Percentiles rank a stretch among this genome's conserved stretches.
phyloP scores from a whole-genome alignment of 2,113 vertebrate species.

The Pomatorhinus ruficollis region DNA sequence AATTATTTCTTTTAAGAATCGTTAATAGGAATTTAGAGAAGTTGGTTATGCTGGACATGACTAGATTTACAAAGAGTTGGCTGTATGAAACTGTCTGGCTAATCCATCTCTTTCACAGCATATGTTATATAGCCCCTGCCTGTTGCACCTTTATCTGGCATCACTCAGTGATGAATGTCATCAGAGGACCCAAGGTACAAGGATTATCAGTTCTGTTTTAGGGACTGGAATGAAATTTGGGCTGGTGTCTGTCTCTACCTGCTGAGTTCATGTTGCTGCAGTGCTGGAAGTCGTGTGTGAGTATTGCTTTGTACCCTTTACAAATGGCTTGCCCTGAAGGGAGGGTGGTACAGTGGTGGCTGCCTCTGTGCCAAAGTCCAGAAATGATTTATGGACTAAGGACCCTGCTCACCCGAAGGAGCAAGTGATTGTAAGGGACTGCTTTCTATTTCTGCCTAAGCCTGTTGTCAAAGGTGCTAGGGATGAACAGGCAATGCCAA shows the following conservation, averaged over 20 bases:
- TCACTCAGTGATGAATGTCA: not conserved
- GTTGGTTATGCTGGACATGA: not conserved
- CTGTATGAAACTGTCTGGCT: not conserved
- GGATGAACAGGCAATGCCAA: not conserved
- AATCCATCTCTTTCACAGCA: not conserved
- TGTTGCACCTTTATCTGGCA: not conserved
- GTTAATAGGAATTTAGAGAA: not conserved
- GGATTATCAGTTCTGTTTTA: not conserved
- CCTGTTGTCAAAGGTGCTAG: not conserved
- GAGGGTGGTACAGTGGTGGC: not conserved
- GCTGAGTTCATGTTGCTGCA: not conserved
- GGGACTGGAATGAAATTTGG: not conserved
- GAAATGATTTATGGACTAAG: not conserved
- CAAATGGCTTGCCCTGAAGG: not conserved
- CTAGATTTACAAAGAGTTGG: not conserved
- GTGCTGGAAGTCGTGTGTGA: not conserved
- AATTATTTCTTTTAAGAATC: not conserved
- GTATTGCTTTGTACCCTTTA: not conserved
- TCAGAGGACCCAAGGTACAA: not conserved
- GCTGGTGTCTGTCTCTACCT: not conserved
- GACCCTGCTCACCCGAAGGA: not conserved
- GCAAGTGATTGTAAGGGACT: not conserved
- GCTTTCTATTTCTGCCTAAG: not conserved
- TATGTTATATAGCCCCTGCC: not conserved
- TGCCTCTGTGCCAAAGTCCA: not conserved